A percentile compares a stretch with the other conserved stretches of the same genome.
These are phyloP conservation scores for Yponomeuta sedellus DNA, from an alignment of 2,888 invertebrate genomes.

Conservation along the genomic window DNA sequence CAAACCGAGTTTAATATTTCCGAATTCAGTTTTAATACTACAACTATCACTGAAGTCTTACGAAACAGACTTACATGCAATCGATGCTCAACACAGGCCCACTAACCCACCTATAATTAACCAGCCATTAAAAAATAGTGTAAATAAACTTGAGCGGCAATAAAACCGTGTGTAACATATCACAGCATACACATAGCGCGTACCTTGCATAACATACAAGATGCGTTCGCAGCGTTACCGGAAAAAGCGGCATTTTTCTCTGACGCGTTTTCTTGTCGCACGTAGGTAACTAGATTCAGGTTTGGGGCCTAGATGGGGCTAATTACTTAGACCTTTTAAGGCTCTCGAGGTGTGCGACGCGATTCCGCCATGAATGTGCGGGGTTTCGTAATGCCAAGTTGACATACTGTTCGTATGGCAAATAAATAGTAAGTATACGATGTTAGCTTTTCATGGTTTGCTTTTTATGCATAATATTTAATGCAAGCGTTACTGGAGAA, in stretches of 20 bases:
- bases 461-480: too few species aligned
- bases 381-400: neutral
- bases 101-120: neutral
- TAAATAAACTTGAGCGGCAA: neutral
- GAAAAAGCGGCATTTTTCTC: constrained; percentile 8
- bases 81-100: neutral
- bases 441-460: neutral
- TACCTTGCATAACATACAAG: neutral
- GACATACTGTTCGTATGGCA: neutral
- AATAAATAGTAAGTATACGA: neutral
- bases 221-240: neutral
- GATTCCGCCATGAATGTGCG: constrained; percentile 4
- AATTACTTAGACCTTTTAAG: constrained; percentile 11
- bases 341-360: neutral
- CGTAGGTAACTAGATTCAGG: neutral
- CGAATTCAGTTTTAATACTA: too few species aligned
- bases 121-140: neutral
- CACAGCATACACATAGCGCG: neutral
- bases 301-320: constrained; percentile 6
- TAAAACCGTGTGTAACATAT: neutral
- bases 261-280: neutral
- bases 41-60: neutral
- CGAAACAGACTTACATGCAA: neutral
- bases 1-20: too few species aligned
- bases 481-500: too few species aligned